Base-by-base conservation (phyloP, 2,888 invertebrate species). In the Villa cingulata region DNA sequence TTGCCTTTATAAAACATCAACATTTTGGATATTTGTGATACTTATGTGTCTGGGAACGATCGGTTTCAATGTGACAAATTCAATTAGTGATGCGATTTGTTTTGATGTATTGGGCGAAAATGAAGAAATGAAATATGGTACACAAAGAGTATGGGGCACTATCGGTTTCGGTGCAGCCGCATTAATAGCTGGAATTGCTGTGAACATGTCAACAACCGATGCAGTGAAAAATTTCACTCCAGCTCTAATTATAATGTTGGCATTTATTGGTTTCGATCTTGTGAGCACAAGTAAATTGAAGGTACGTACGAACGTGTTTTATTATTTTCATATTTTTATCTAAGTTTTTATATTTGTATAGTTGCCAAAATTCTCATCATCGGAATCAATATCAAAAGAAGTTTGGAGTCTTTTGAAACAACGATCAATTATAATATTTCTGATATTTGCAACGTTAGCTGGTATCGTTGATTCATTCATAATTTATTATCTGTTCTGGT, bases 11-110 rank as follows among this genome's bases (percentile, higher is more conserved):
- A 67, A 67, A 50, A 77, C 80, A 0, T 57, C 68, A 0, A 73
- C 76, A 1, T 88, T 87, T 63, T 86, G 85, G 86, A 70, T 74
- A 3, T 87, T 85, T 56, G 78, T 86, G 0, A 54, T 80, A 1
- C 64, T 86, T 19, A 78, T 85, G 73, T 80, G 81, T 39, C 53
- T 83, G 2, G 86, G 86, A 27, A 83, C 80, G 3, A 82, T 87
- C 49, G 82, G 83, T 4, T 88, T 83, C 60, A 88, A 87, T 63
- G 89, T 92, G 0, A 78, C 82, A 32, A 86, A 90, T 59, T 87
- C 85, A 41, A 81, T 92, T 37, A 85, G 86, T 37, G 94, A 94
- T 66, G 89, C 91, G 1, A 82, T 92, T 29, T 89, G 90, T 63
- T 91, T 91, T 60, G 87, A 91, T 65, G 78, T 88, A 20, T 72